Evolutionary conservation across 2,888 invertebrate species (phyloP).

Genomic region (Lymantria dispar): DNA sequence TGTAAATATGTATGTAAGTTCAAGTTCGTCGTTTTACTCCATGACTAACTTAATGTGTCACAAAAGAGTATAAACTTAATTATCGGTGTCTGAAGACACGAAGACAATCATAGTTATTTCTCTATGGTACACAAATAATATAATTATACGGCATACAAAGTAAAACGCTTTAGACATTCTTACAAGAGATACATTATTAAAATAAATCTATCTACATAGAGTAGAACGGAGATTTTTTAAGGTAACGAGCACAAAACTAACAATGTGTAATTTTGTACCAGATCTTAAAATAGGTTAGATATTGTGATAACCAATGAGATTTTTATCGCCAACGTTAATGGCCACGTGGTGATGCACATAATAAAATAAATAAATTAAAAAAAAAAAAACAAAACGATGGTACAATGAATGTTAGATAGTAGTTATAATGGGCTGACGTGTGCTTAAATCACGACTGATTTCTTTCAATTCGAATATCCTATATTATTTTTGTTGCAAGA

Average conservation of each 20-base stretch:
- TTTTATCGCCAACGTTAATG: slow-evolving; percentile 61
- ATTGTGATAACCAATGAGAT: slow-evolving; percentile 81
- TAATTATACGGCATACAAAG: slow-evolving; percentile 33
- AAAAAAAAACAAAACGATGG: slow-evolving; percentile 57
- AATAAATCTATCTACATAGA: slow-evolving; percentile 17
- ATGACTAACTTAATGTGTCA: slow-evolving; percentile 64
- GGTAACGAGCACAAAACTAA: slow-evolving; percentile 72
- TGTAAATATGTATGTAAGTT: slow-evolving; percentile 77
- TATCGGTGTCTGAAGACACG: slow-evolving; percentile 17
- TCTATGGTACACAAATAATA: slow-evolving; percentile 29
- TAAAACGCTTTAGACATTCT: slow-evolving; percentile 37
- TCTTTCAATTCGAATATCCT: slow-evolving; percentile 47
- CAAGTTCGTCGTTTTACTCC: slow-evolving; percentile 63
- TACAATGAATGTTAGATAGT: slow-evolving; percentile 76
- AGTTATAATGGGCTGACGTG: slow-evolving; percentile 59
- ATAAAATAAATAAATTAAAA: slow-evolving; percentile 12
- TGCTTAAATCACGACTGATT: slow-evolving; percentile 66
- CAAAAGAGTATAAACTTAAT: slow-evolving; percentile 43
- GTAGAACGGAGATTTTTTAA: slow-evolving; percentile 43
- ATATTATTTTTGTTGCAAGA: slow-evolving; percentile 42
- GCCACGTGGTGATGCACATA: slow-evolving; percentile 63
- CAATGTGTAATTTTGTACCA: slow-evolving; percentile 71
- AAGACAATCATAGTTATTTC: slow-evolving; percentile 14
- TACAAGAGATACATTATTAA: slow-evolving; percentile 13
- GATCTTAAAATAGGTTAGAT: slow-evolving; percentile 77